phyloP scores from a whole-genome alignment of 1,140 invertebrate species.

The Aphidius gifuensis region DNA sequence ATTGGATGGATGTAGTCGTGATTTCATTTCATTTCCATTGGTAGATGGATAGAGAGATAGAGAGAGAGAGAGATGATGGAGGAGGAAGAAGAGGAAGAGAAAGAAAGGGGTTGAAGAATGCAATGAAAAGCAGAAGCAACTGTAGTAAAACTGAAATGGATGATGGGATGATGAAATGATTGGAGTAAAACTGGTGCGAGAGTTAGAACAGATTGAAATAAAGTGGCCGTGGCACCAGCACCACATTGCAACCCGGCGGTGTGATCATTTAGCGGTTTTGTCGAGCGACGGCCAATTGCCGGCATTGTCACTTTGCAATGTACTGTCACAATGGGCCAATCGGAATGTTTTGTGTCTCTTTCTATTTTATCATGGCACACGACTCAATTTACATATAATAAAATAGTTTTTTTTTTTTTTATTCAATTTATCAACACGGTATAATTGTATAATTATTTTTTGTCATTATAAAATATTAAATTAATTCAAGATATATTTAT shows the following conservation, averaged over 20 bases:
- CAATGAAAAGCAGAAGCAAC: not conserved
- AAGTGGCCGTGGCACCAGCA: constrained; percentile 51
- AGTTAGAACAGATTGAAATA: constrained; percentile 56
- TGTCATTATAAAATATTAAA: no score
- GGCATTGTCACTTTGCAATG: constrained; percentile 54
- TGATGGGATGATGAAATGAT: not conserved
- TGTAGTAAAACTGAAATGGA: not conserved
- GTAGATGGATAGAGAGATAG: not conserved
- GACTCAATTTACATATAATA: no score
- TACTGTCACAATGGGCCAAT: constrained; percentile 55
- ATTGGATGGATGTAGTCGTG: constrained; percentile 14
- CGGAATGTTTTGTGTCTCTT: constrained; percentile 52
- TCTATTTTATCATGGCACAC: constrained; percentile 26
- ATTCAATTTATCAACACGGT: no score
- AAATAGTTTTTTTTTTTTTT: no score
- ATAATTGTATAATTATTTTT: no score
- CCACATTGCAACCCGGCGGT: constrained; percentile 43
- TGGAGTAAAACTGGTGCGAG: constrained; percentile 10
- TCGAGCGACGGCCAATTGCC: constrained; percentile 58
- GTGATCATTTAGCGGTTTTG: constrained; percentile 57
- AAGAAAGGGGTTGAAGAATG: no score
- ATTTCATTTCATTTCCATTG: not conserved
- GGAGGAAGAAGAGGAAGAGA: constrained; percentile 14
- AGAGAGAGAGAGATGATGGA: constrained; percentile 16
- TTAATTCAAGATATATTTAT: no score